These are phyloP conservation scores for Poecilia gillii DNA, from an alignment of 2,797 vertebrate species.

Conservation along the genomic window DNA sequence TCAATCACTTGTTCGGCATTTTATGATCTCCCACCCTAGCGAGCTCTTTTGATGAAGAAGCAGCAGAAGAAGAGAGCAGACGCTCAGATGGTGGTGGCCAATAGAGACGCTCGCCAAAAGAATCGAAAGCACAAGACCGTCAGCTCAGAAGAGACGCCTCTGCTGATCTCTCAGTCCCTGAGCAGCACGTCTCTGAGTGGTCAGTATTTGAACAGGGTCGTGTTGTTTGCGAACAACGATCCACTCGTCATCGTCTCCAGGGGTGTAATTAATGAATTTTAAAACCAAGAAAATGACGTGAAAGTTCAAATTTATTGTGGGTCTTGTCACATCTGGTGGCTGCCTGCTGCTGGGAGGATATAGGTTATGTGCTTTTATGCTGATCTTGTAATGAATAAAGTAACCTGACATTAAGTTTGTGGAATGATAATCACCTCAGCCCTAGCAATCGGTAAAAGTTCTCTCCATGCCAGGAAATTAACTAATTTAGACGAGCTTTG, in stretches of 20 bases:
- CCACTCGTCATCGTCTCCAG: neutral
- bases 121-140: constrained; percentile 71
- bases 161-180: constrained; percentile 79
- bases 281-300: neutral
- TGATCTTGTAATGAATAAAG: neutral
- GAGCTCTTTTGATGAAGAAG: constrained; percentile 86
- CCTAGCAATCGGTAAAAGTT: neutral
- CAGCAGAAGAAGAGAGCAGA: constrained; percentile 87
- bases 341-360: neutral
- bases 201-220: constrained; percentile 36
- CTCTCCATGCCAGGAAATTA: neutral
- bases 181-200: constrained; percentile 80
- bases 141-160: constrained; percentile 74
- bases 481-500: neutral
- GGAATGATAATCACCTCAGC: neutral
- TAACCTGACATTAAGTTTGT: neutral
- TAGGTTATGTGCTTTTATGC: neutral
- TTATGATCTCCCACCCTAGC: constrained; percentile 65
- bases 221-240: neutral
- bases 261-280: neutral
- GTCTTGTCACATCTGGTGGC: neutral
- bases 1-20: neutral
- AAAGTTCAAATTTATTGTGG: neutral
- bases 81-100: constrained; percentile 87
- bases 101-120: constrained; percentile 79